These are phyloP conservation scores for Catharus fuscescens DNA, from an alignment of 2,113 vertebrate species.

Conservation along the genomic window DNA sequence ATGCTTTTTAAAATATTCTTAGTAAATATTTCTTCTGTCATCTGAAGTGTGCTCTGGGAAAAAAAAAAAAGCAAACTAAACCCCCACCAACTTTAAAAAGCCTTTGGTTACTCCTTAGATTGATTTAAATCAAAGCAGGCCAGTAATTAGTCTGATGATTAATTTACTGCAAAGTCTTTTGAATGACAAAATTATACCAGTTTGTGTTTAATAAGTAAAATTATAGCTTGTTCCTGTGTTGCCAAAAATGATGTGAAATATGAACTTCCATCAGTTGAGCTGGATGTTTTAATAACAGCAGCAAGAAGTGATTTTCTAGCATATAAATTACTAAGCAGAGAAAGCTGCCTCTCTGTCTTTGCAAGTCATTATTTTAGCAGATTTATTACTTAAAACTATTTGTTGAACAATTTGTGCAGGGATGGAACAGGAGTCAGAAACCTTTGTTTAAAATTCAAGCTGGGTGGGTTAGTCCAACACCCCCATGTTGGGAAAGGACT, in stretches of 20 bases:
- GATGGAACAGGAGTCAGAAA: background rate
- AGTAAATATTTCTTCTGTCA: background rate
- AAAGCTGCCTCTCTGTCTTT: background rate
- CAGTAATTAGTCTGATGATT: background rate
- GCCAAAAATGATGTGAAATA: background rate
- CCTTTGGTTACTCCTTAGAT: background rate
- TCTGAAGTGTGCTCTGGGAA: background rate
- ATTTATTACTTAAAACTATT: background rate
- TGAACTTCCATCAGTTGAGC: background rate
- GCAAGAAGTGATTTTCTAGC: background rate
- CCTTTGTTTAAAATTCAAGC: background rate
- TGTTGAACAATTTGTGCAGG: background rate
- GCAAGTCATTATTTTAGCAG: background rate
- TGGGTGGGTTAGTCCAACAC: background rate
- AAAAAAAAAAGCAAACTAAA: background rate
- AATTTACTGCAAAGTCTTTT: background rate
- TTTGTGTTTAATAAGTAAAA: background rate
- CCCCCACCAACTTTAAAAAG: background rate
- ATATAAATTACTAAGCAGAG: background rate
- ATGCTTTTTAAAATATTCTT: background rate
- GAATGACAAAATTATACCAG: background rate
- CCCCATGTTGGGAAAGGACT: fast-evolving
- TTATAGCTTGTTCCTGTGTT: background rate
- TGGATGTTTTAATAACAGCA: background rate
- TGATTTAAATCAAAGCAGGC: background rate